Conservation (phyloP, 1,140 invertebrate genomes). For the Heliconius nattereri region DNA sequence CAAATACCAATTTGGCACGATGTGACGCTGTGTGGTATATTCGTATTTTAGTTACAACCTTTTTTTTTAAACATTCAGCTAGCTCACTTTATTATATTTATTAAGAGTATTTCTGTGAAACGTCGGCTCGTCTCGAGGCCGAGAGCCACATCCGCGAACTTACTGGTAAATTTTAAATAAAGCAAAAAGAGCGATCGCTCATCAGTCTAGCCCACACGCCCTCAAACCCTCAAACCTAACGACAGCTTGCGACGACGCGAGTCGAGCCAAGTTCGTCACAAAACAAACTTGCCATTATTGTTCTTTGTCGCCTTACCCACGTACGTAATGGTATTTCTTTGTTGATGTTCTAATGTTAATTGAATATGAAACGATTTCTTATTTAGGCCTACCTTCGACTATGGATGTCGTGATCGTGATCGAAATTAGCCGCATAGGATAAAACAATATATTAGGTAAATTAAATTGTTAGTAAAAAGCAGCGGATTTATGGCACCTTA, state of each 20-base stretch:
- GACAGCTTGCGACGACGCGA: constrained; percentile 22
- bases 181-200: constrained; percentile 35
- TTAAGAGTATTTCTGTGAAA: constrained; percentile 35
- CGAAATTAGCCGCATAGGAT: constrained; percentile 12
- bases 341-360: constrained; percentile 4
- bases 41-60: constrained; percentile 78
- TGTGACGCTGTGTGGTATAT: constrained; percentile 54
- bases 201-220: constrained; percentile 37
- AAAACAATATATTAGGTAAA: constrained; percentile 14
- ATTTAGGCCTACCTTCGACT: constrained; percentile 35
- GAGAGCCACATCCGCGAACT: constrained; percentile 21
- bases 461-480: constrained; percentile 16
- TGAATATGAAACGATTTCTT: constrained; percentile 16
- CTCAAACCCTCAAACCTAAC: constrained; percentile 10
- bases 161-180: constrained; percentile 32
- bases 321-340: not conserved
- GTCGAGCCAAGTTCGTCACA: constrained; percentile 1
- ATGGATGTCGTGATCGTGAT: constrained; percentile 17
- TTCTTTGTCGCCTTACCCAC: constrained; percentile 33
- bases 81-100: constrained; percentile 72
- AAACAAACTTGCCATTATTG: constrained; percentile 27
- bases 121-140: constrained; percentile 20
- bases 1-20: constrained; percentile 64
- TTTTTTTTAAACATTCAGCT: constrained; percentile 74
- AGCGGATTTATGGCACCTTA: constrained; percentile 22